phyloP scores from a whole-genome alignment of 2,888 invertebrate species.

The Epinotia demarniana region DNA sequence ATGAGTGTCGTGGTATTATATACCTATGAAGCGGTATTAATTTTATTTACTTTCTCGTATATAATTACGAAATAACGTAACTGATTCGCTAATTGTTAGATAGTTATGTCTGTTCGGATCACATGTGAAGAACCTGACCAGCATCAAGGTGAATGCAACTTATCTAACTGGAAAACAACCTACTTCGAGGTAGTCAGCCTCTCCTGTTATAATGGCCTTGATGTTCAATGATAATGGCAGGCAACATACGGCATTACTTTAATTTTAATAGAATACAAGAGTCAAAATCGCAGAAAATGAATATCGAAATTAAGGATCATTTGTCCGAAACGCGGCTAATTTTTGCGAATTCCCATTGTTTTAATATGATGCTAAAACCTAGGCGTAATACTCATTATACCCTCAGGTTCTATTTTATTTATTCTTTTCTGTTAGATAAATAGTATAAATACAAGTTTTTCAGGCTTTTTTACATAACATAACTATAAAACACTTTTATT shows the following conservation, averaged over 20 bases:
- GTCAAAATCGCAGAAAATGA: not conserved
- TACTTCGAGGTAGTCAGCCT: not conserved
- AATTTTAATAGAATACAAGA: not conserved
- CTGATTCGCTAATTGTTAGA: not conserved
- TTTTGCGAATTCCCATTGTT: not conserved
- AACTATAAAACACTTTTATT: no score
- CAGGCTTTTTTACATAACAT: no score
- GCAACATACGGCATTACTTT: no score
- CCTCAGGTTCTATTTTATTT: no score
- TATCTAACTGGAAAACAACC: not conserved
- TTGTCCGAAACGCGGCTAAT: not conserved
- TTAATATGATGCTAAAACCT: not conserved
- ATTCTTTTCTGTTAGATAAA: no score
- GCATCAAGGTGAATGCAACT: not conserved
- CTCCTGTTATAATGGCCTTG: not conserved
- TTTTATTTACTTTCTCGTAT: not conserved
- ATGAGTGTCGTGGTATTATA: conserved; percentile 28
- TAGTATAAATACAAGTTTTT: no score
- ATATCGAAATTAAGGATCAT: not conserved
- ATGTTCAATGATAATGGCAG: no score
- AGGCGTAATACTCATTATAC: no score
- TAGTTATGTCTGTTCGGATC: not conserved
- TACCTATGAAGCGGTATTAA: not conserved
- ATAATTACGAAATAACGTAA: not conserved
- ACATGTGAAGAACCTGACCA: not conserved